These are phyloP conservation scores for Fopius arisanus DNA, from an alignment of 1,140 invertebrate species.

Conservation along the genomic window DNA sequence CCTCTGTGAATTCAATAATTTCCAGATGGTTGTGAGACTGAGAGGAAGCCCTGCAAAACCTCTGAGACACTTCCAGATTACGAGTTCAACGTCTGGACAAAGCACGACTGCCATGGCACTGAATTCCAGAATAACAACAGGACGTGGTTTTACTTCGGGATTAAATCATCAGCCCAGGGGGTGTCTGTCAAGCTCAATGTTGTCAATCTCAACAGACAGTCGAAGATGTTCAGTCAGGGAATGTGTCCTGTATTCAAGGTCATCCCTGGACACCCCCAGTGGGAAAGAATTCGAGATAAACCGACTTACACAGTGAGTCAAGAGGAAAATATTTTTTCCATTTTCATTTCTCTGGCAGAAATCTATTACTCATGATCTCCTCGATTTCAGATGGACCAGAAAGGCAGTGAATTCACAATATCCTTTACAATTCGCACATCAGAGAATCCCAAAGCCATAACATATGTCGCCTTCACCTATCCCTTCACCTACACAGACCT, in stretches of 20 bases:
- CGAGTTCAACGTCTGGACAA: constrained; percentile 92
- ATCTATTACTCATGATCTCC: constrained; percentile 21
- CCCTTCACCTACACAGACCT: constrained; percentile 87
- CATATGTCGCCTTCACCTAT: constrained; percentile 92
- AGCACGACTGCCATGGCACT: constrained; percentile 86
- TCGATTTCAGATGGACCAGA: constrained; percentile 69
- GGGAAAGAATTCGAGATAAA: constrained; percentile 82
- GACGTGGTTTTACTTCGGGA: constrained; percentile 95
- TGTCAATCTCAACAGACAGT: constrained; percentile 88
- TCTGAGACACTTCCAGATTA: constrained; percentile 69
- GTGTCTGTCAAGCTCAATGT: constrained; percentile 81
- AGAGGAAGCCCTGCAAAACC: constrained; percentile 46
- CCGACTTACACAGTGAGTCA: constrained; percentile 68
- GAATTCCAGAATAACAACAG: constrained; percentile 90
- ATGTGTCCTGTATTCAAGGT: constrained; percentile 84
- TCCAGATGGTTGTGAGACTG: constrained; percentile 39
- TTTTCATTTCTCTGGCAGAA: background rate
- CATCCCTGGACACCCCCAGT: constrained; percentile 74
- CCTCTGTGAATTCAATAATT: too few species aligned
- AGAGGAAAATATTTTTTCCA: background rate
- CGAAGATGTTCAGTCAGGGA: constrained; percentile 90
- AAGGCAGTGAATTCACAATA: constrained; percentile 72
- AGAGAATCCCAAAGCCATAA: constrained; percentile 76
- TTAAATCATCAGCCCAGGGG: constrained; percentile 68
- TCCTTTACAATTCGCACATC: constrained; percentile 81